Percentiles rank a stretch among this genome's conserved stretches.
Evolutionary conservation across 2,888 invertebrate genomes (phyloP).

Genomic region (Nasonovia ribisnigri): DNA sequence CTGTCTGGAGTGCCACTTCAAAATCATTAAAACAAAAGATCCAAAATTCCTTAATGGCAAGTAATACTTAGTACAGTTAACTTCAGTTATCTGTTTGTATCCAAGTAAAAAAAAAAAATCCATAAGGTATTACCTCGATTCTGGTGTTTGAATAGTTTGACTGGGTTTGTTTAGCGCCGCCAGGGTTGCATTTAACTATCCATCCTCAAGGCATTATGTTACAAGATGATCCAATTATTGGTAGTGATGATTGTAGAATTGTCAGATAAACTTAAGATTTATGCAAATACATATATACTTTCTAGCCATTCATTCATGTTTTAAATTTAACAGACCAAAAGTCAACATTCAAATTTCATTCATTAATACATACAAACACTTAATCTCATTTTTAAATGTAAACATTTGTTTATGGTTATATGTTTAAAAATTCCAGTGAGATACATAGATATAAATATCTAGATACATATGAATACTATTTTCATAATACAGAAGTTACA

Average conservation of each 20-base stretch:
- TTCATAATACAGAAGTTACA: slow-evolving; percentile 23
- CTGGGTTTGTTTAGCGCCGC: slow-evolving; percentile 53
- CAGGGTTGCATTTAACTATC: slow-evolving; percentile 62
- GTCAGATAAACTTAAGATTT: slow-evolving; percentile 51
- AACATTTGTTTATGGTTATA: slow-evolving; percentile 35
- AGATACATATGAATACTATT: slow-evolving; percentile 37
- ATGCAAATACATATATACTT: slow-evolving; percentile 38
- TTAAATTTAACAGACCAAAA: slow-evolving; percentile 39
- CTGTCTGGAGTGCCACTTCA: slow-evolving; percentile 51
- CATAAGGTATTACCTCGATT: slow-evolving; percentile 63
- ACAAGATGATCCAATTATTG: slow-evolving; percentile 54
- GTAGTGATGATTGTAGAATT: slow-evolving; percentile 54
- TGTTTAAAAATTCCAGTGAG: slow-evolving; percentile 29
- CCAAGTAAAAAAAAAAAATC: slow-evolving; percentile 62
- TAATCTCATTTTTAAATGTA: slow-evolving; percentile 15
- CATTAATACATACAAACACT: slow-evolving; percentile 40
- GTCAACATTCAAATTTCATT: slow-evolving; percentile 51
- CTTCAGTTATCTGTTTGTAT: slow-evolving; percentile 57
- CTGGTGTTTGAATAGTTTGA: slow-evolving; percentile 62
- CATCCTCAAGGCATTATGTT: slow-evolving; percentile 55
- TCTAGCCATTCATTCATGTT: slow-evolving; percentile 34
- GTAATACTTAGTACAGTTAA: slow-evolving; percentile 58
- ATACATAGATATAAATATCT: slow-evolving; percentile 42
- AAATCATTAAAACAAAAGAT: slow-evolving; percentile 59
- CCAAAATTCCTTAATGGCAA: slow-evolving; percentile 60